Percentiles rank a stretch among this genome's conserved stretches.
phyloP scores from a whole-genome alignment of 2,797 vertebrate species.

The Enteromius paludinosus region DNA sequence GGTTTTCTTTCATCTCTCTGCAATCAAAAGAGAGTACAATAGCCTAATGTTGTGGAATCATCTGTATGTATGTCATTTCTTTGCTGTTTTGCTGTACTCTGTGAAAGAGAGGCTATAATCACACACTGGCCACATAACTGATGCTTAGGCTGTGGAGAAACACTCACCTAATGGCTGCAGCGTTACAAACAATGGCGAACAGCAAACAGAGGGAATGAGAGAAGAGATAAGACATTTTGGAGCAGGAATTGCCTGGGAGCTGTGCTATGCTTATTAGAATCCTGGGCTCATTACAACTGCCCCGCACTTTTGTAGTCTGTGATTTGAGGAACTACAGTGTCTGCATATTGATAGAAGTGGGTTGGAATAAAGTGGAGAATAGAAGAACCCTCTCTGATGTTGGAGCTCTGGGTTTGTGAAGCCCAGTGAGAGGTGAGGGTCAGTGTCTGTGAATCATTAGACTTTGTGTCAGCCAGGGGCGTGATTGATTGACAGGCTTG shows the following conservation, averaged over 20 bases:
- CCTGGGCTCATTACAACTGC: conserved; percentile 72
- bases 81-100: conserved; percentile 14
- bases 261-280: conserved; percentile 71
- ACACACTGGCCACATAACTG: conserved; percentile 57
- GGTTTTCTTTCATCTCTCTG: conserved; percentile 31
- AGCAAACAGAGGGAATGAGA: conserved; percentile 22
- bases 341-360: conserved; percentile 51
- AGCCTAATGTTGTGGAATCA: conserved; percentile 37
- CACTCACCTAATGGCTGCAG: conserved; percentile 58
- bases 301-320: conserved; percentile 49
- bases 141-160: conserved; percentile 64
- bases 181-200: conserved; percentile 60
- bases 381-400: conserved; percentile 29
- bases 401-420: conserved; percentile 17
- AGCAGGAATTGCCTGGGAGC: conserved; percentile 53
- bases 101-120: conserved; percentile 48
- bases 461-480: conserved; percentile 16
- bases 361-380: conserved; percentile 19
- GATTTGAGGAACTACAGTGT: conserved; percentile 39
- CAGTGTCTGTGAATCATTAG: conserved; percentile 26
- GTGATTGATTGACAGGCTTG: conserved; percentile 57
- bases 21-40: conserved; percentile 46
- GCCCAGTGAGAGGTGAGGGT: conserved; percentile 30
- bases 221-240: conserved; percentile 58
- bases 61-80: conserved; percentile 33